Percentiles rank a stretch among this genome's conserved stretches.
Evolutionary conservation across 2,888 invertebrate species (phyloP).

Genomic region (Cremastinae sp.): DNA sequence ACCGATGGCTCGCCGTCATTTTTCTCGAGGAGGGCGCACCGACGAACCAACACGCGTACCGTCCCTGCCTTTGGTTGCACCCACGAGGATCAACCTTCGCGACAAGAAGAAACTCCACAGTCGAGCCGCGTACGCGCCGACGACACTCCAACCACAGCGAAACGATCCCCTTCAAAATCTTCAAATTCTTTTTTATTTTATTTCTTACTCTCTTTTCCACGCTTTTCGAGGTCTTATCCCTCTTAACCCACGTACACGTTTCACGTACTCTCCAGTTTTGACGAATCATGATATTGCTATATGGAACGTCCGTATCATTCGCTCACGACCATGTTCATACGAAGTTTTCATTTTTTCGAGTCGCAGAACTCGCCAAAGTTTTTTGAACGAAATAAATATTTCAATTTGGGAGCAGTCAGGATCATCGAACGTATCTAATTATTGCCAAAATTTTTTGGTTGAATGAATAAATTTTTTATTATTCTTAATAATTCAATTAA

Average conservation of each 20-base stretch:
- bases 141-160: not conserved
- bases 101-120: conserved; percentile 15
- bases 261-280: not conserved
- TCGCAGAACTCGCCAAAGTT: no score
- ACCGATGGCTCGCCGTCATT: conserved; percentile 52
- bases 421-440: no score
- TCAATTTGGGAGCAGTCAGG: no score
- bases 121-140: conserved; percentile 19
- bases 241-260: not conserved
- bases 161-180: conserved; percentile 34
- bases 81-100: conserved; percentile 30
- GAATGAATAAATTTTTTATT: no score
- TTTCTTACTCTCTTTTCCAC: no score
- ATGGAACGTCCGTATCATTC: no score
- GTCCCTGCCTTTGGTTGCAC: conserved; percentile 9
- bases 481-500: no score
- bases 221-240: not conserved
- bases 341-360: no score
- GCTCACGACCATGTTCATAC: no score
- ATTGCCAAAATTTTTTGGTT: no score
- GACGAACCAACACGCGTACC: not conserved
- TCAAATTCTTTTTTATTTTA: no score
- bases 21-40: conserved; percentile 29
- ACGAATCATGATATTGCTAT: not conserved
- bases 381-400: no score